Evolutionary conservation across 2,888 invertebrate genomes (phyloP), one percentile per base, ranked within the genome.

Genomic region (Hirtodrosophila trivittata): DNA sequence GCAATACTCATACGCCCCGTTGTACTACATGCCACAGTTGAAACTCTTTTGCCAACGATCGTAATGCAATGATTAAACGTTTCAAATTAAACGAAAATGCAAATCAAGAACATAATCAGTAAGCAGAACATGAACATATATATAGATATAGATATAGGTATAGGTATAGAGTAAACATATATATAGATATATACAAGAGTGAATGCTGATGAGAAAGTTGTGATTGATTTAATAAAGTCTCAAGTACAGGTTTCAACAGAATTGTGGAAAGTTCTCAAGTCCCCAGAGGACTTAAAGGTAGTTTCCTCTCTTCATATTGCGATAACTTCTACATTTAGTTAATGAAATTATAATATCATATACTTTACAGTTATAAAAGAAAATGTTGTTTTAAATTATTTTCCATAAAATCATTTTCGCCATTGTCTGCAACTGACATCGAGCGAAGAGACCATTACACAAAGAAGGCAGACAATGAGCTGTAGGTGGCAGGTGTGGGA

Each of bases 201-300:
- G 63, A 62, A 50, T 50, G 28, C 63, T 52, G 43, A 39, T 45
- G 63, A 63, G 60, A 49, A 28, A 46, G 10, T 9, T 39, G 16
- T 16, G 37, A 30, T 60, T 45, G 62, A 51, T 43, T 50, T 25
- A n/a, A n/a, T n/a, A n/a, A n/a, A n/a, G n/a, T n/a, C n/a, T n/a
- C n/a, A n/a, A n/a, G n/a, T n/a, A n/a, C n/a, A n/a, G n/a, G n/a
- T n/a, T n/a, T n/a, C n/a, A n/a, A n/a, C n/a, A n/a, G n/a, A n/a
- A n/a, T n/a, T n/a, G n/a, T n/a, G n/a, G n/a, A n/a, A n/a, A n/a
- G n/a, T n/a, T n/a, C n/a, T n/a, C n/a, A n/a, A n/a, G n/a, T n/a
- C n/a, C n/a, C n/a, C n/a, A n/a, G n/a, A n/a, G n/a, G n/a, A n/a
- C n/a, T n/a, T n/a, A n/a, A n/a, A n/a, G n/a, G n/a, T n/a, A n/a